These are phyloP conservation scores for Rhizoglyphus robini DNA, from an alignment of 1,140 invertebrate species.

Conservation along the genomic window DNA sequence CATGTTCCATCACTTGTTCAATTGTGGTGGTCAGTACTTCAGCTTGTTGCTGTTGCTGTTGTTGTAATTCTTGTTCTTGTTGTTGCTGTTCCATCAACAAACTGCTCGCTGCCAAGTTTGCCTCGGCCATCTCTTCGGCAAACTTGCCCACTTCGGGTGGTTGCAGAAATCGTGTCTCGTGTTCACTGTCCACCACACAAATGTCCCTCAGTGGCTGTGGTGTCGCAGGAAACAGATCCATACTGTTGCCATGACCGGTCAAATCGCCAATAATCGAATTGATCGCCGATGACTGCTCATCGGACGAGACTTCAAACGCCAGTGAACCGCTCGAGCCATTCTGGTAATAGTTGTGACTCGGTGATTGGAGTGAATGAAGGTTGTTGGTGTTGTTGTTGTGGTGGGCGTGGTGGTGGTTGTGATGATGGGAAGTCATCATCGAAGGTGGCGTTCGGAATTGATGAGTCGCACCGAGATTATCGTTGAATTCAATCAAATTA, in stretches of 20 bases:
- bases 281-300: neutral
- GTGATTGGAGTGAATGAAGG: too few species aligned
- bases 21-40: neutral
- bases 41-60: neutral
- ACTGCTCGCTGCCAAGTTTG: neutral
- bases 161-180: neutral
- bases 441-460: neutral
- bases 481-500: neutral
- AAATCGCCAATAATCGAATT: constrained; percentile 4
- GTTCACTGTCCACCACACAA: neutral
- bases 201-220: too few species aligned
- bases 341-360: too few species aligned
- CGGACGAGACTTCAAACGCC: neutral
- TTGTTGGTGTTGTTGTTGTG: too few species aligned
- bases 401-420: neutral
- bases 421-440: neutral
- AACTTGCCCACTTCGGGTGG: too few species aligned
- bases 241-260: neutral
- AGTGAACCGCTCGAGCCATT: neutral
- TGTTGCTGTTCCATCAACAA: neutral
- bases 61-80: neutral
- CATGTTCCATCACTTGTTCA: too few species aligned
- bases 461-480: neutral
- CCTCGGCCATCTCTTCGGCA: too few species aligned
- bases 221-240: neutral